Evolutionary conservation across 2,888 invertebrate species (phyloP), one percentile per base, ranked within the genome.

Genomic region (Hypsopygia costalis): DNA sequence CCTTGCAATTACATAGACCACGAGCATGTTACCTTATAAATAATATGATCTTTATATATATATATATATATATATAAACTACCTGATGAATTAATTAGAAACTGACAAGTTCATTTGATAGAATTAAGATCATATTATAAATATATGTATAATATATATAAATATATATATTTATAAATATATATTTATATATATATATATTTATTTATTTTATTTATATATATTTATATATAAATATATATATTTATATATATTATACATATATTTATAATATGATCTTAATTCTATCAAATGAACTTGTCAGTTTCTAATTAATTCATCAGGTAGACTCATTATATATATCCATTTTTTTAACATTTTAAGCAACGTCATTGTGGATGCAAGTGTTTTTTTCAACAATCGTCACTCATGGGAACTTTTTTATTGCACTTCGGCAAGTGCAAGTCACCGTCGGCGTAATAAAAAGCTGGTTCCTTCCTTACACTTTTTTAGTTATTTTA

Each of bases 1-100:
- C n/a, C n/a, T n/a, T n/a, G n/a, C n/a, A n/a, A n/a, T n/a, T n/a
- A n/a, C n/a, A n/a, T n/a, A n/a, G n/a, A n/a, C n/a, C n/a, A n/a
- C n/a, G n/a, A n/a, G n/a, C n/a, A n/a, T n/a, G n/a, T n/a, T n/a
- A n/a, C n/a, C n/a, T n/a, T n/a, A n/a, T n/a, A n/a, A n/a, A n/a
- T n/a, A n/a, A n/a, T n/a, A n/a, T n/a, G n/a, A n/a, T n/a, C n/a
- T n/a, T 63, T 55, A 58, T 33, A 33, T 32, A 38, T 33, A 25
- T 25, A 6, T 8, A 22, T 22, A 16, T 62, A 65, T 49, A 47
- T 80, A 73, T 79, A 72, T 52, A 81, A 71, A 46, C 55, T 57
- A 59, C 58, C 62, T 79, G 83, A 86, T 68, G 70, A 51, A 56
- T 81, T 78, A 71, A 83, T 82, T 76, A 55, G 41, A 37, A 52